A percentile compares a stretch with the other conserved stretches of the same genome.
Conservation (phyloP, 2,888 invertebrate species). For the Drosophila meridiana region DNA sequence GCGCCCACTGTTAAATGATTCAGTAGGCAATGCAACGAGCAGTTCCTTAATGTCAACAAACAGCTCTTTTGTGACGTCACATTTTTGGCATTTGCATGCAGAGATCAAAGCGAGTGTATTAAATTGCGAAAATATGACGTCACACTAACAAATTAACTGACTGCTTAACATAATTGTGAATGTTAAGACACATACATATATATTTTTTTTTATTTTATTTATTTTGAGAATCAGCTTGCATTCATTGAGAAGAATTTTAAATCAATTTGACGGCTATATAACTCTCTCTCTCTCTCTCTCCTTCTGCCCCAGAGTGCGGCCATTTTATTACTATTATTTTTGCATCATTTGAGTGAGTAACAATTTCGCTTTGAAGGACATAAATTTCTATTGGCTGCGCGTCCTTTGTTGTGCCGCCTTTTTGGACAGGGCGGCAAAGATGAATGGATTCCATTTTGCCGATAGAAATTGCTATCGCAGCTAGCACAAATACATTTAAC, state of each 20-base stretch:
- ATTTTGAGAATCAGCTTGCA: not conserved
- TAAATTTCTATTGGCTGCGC: constrained; percentile 39
- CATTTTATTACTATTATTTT: constrained; percentile 41
- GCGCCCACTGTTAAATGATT: no score
- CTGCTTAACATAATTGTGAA: no score
- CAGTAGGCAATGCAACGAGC: no score
- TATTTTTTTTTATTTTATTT: not conserved
- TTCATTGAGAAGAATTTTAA: not conserved
- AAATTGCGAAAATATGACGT: no score
- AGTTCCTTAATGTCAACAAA: no score
- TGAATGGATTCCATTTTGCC: constrained; percentile 59
- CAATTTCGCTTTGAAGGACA: constrained; percentile 33
- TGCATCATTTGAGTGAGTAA: constrained; percentile 46
- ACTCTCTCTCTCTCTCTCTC: not conserved
- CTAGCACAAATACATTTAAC: constrained; percentile 58
- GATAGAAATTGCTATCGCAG: constrained; percentile 45
- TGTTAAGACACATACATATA: not conserved
- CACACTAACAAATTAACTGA: no score
- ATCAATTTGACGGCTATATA: constrained; percentile 31
- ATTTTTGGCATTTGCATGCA: no score
- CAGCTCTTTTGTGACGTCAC: no score
- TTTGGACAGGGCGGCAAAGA: constrained; percentile 39
- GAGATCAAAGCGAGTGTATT: no score
- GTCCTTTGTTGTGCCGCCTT: constrained; percentile 25
- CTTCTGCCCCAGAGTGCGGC: not conserved